Evolutionary conservation across 2,113 vertebrate species (phyloP).

Genomic region (Lophotis ruficrista): DNA sequence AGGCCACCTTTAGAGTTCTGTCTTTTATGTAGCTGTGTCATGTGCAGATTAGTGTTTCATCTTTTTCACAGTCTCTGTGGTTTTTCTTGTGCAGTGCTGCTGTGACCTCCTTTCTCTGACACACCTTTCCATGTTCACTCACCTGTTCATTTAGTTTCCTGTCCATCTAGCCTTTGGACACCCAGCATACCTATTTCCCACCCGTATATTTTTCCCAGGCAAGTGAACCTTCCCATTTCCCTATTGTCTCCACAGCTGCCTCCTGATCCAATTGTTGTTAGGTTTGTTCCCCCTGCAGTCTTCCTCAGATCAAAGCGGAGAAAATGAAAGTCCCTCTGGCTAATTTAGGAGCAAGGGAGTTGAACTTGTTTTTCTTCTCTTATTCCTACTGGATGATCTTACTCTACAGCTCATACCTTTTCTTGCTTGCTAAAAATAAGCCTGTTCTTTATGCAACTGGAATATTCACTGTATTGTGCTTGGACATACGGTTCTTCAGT

Average conservation of each 20-base stretch:
- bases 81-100: neutral
- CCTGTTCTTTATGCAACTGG: conserved; percentile 22
- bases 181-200: neutral
- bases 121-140: neutral
- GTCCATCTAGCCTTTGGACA: neutral
- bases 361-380: conserved; percentile 45
- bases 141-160: neutral
- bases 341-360: conserved; percentile 33
- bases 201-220: conserved; percentile 8
- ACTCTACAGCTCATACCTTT: conserved; percentile 35
- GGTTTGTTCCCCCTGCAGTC: conserved; percentile 49
- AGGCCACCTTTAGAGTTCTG: neutral
- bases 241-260: neutral
- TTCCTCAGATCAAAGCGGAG: conserved; percentile 40
- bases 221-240: conserved; percentile 1
- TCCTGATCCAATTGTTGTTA: conserved; percentile 24
- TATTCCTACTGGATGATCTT: conserved; percentile 32
- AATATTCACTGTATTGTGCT: conserved; percentile 21
- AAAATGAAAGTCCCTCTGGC: conserved; percentile 46
- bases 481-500: neutral
- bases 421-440: conserved; percentile 52
- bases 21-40: neutral
- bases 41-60: neutral
- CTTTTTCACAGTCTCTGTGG: neutral
- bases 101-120: conserved; percentile 4